These are phyloP conservation scores for Abrostola tripartita DNA, from an alignment of 2,888 invertebrate genomes.

Conservation along the genomic window DNA sequence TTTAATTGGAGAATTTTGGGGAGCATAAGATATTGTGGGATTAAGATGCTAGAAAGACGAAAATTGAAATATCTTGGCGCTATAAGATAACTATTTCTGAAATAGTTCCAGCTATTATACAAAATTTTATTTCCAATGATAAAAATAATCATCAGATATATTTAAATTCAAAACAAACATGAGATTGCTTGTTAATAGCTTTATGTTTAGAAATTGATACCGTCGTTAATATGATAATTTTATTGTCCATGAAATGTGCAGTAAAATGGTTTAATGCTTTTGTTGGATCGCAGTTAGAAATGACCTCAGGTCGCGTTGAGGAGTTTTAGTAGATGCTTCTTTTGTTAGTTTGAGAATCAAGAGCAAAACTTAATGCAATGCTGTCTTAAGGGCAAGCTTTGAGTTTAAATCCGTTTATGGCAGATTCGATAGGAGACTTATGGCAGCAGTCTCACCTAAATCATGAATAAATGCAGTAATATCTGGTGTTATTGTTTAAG, in stretches of 20 bases:
- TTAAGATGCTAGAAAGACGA: conserved; percentile 14
- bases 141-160: background rate
- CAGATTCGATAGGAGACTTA: too few relatives aligned
- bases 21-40: conserved; percentile 13
- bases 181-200: background rate
- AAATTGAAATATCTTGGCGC: background rate
- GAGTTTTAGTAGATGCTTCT: conserved; percentile 3
- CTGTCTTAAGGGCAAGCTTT: too few relatives aligned
- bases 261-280: conserved; percentile 62
- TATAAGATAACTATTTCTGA: too few relatives aligned
- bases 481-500: too few relatives aligned
- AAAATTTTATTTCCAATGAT: background rate
- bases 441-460: too few relatives aligned
- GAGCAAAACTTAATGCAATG: too few relatives aligned
- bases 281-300: conserved; percentile 43
- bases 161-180: background rate
- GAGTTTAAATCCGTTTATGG: too few relatives aligned
- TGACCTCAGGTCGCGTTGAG: conserved; percentile 15
- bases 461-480: too few relatives aligned
- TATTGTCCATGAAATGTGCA: conserved; percentile 62
- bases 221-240: conserved; percentile 65
- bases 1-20: conserved; percentile 2
- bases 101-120: too few relatives aligned
- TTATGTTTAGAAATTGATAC: conserved; percentile 50
- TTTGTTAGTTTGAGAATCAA: too few relatives aligned